Evolutionary conservation across 2,113 vertebrate genomes (phyloP).

Genomic region (Cyprinus carpio): DNA sequence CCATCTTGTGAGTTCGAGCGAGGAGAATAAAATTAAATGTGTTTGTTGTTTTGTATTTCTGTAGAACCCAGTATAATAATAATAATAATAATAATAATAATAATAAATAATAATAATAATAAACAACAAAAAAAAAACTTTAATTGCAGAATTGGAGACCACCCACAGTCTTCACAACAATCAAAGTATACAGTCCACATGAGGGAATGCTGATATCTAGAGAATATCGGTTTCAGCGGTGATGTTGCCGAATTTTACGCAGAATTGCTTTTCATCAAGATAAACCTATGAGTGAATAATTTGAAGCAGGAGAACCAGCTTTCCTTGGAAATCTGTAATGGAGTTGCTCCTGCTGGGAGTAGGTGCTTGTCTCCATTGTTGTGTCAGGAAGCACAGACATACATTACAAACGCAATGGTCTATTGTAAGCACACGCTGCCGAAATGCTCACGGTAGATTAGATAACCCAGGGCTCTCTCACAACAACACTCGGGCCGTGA

Average conservation of each 20-base stretch:
- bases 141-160: background rate
- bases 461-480: slow-evolving; percentile 57
- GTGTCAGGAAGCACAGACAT: slow-evolving; percentile 52
- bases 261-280: slow-evolving; percentile 26
- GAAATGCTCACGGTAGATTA: slow-evolving; percentile 59
- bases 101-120: too few relatives aligned
- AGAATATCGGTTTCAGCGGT: background rate
- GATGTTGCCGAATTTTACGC: background rate
- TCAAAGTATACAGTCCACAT: background rate
- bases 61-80: background rate
- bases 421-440: slow-evolving; percentile 61
- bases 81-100: too few relatives aligned
- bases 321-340: slow-evolving; percentile 67
- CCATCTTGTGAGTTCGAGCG: too few relatives aligned
- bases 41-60: background rate
- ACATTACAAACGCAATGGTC: slow-evolving; percentile 58
- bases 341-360: slow-evolving; percentile 71
- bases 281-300: slow-evolving; percentile 16
- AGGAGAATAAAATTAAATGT: too few relatives aligned
- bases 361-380: slow-evolving; percentile 66
- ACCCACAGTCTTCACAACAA: background rate
- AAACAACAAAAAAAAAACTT: too few relatives aligned
- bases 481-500: slow-evolving; percentile 33
- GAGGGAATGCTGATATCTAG: background rate
- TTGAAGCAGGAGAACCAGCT: background rate